A percentile compares a stretch with the other conserved stretches of the same genome.
Conservation (phyloP, 2,113 vertebrate species). For the Cyprinodon tularosa region DNA sequence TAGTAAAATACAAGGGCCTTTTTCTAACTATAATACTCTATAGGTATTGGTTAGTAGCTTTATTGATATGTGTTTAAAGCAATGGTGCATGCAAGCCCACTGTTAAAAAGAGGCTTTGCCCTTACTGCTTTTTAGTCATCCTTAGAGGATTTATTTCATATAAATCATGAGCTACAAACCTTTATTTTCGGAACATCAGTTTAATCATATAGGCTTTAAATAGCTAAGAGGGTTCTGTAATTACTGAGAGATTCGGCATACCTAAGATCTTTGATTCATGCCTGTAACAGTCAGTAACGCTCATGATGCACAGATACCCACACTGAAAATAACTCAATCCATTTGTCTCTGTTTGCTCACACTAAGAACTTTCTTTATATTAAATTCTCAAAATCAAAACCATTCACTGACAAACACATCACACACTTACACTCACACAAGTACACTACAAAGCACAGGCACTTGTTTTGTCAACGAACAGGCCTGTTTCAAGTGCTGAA, state of each 20-base stretch:
- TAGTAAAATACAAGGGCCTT: slow-evolving; percentile 56
- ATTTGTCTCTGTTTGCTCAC: slow-evolving; percentile 39
- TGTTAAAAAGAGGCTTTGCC: slow-evolving; percentile 45
- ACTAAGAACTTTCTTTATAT: slow-evolving; percentile 40
- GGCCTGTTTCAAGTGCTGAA: slow-evolving; percentile 74
- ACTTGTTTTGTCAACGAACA: slow-evolving; percentile 70
- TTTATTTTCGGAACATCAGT: slow-evolving; percentile 30
- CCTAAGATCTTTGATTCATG: slow-evolving; percentile 40
- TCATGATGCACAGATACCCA: slow-evolving; percentile 58
- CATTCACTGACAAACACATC: slow-evolving; percentile 48
- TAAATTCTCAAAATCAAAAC: slow-evolving; percentile 46
- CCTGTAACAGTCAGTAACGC: slow-evolving; percentile 62
- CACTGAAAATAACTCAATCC: slow-evolving; percentile 47
- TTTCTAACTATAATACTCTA: slow-evolving; percentile 46
- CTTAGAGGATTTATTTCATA: slow-evolving; percentile 25
- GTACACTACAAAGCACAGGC: slow-evolving; percentile 66
- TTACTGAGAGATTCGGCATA: slow-evolving; percentile 48
- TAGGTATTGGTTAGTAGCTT: slow-evolving; percentile 69
- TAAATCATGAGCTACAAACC: slow-evolving; percentile 31
- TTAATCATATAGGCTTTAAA: slow-evolving; percentile 28
- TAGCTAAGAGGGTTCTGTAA: slow-evolving; percentile 56
- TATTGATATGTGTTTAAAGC: slow-evolving; percentile 68
- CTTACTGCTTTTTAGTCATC: slow-evolving; percentile 31
- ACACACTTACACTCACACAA: slow-evolving; percentile 42
- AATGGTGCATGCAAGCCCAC: slow-evolving; percentile 74